Percentiles rank a stretch among this genome's conserved stretches.
phyloP scores from a whole-genome alignment of 2,888 invertebrate species.

The Macrosoma leucophasiata region DNA sequence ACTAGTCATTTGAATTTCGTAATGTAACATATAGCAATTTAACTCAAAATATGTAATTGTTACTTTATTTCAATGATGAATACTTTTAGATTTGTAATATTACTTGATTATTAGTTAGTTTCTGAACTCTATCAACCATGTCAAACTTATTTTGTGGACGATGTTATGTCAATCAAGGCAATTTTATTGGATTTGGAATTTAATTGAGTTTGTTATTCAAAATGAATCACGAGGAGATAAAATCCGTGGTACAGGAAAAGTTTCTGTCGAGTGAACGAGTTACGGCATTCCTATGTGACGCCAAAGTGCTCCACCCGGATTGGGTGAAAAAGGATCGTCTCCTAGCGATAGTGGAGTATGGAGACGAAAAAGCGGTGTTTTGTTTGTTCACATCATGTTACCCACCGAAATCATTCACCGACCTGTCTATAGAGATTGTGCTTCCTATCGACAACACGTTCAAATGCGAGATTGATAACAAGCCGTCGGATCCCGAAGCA shows the following conservation, averaged over 20 bases:
- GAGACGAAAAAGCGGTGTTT: slow-evolving; percentile 70
- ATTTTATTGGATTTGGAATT: slow-evolving; percentile 15
- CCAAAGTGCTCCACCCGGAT: slow-evolving; percentile 65
- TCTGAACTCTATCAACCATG: too few relatives aligned
- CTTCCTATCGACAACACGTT: slow-evolving; percentile 88
- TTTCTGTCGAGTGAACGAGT: slow-evolving; percentile 66
- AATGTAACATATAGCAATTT: too few relatives aligned
- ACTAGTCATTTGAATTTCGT: too few relatives aligned
- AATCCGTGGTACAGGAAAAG: slow-evolving; percentile 66
- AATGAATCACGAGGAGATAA: slow-evolving; percentile 70
- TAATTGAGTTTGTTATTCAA: slow-evolving; percentile 34
- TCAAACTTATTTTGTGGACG: slow-evolving; percentile 4
- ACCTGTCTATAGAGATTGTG: slow-evolving; percentile 86
- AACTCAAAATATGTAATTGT: too few relatives aligned
- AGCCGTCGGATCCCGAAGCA: slow-evolving; percentile 72
- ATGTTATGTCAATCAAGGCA: slow-evolving; percentile 14
- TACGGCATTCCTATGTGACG: slow-evolving; percentile 62
- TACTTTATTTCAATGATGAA: too few relatives aligned
- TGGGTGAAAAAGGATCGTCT: slow-evolving; percentile 66
- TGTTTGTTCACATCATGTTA: slow-evolving; percentile 72
- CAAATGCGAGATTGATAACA: slow-evolving; percentile 82
- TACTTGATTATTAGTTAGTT: too few relatives aligned
- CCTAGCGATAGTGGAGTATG: slow-evolving; percentile 65
- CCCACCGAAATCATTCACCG: slow-evolving; percentile 83
- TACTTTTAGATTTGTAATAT: too few relatives aligned